Conservation (phyloP, 2,797 vertebrate species). For the Graptemys geographica region DNA sequence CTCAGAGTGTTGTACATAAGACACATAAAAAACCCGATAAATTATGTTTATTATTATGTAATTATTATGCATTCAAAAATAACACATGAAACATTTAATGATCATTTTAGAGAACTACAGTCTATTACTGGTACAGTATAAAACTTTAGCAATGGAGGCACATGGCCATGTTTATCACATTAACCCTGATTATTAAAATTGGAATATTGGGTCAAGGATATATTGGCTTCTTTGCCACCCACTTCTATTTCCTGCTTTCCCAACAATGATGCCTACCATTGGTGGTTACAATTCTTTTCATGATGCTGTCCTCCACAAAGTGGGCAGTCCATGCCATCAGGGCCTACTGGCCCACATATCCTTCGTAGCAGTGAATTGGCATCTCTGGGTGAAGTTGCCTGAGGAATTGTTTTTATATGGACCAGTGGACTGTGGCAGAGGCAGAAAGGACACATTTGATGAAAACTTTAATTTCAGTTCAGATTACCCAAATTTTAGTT, state of each 20-base stretch:
- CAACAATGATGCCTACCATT: neutral
- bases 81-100: neutral
- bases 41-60: conserved; percentile 26
- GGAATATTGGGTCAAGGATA: neutral
- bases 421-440: neutral
- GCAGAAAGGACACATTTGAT: conserved; percentile 9
- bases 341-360: neutral
- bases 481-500: neutral
- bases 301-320: neutral
- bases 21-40: neutral
- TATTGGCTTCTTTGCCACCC: neutral
- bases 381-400: neutral
- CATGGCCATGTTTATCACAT: neutral
- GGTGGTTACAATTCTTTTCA: neutral
- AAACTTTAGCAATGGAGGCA: neutral
- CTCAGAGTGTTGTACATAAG: conserved; percentile 20
- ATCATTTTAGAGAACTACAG: neutral
- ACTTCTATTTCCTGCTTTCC: conserved; percentile 24
- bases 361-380: neutral
- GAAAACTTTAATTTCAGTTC: neutral
- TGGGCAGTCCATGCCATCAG: neutral
- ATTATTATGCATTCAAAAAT: conserved; percentile 27
- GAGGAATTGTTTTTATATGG: neutral
- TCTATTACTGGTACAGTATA: neutral
- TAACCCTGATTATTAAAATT: neutral